Evolutionary conservation across 2,888 invertebrate species (phyloP).

Genomic region (Cryptus armator): DNA sequence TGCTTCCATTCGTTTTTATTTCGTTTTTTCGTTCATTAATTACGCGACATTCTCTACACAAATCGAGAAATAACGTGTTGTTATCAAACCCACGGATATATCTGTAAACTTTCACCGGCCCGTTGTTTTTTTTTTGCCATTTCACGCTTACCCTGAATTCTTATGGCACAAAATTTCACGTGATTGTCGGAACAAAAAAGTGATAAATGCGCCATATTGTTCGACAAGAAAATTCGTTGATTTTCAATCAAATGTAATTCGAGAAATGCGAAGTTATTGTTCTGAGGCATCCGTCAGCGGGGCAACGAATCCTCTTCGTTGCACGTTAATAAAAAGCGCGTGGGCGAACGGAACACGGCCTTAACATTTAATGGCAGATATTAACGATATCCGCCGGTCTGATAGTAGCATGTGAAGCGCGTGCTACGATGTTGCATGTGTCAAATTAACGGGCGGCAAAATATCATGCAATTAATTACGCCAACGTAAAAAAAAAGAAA

Average conservation of each 20-base stretch:
- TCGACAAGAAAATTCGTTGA: neutral
- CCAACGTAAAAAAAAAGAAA: slow-evolving; percentile 2
- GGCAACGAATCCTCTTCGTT: neutral
- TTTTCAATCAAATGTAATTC: neutral
- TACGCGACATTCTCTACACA: no score
- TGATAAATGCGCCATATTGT: neutral
- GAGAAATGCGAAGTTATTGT: neutral
- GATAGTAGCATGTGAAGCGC: slow-evolving; percentile 14
- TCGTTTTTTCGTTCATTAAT: no score
- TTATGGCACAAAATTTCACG: neutral
- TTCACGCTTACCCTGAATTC: neutral
- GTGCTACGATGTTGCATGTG: neutral
- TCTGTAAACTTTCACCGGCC: no score
- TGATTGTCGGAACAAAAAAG: neutral
- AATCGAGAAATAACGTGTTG: no score
- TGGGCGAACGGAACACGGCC: neutral
- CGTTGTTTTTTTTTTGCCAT: neutral
- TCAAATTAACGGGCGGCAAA: neutral
- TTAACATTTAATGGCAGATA: slow-evolving; percentile 47
- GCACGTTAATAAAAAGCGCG: slow-evolving; percentile 16
- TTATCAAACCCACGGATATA: no score
- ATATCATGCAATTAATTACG: neutral
- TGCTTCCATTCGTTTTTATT: no score
- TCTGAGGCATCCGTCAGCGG: neutral
- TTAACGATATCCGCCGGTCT: slow-evolving; percentile 46